Conservation (phyloP, 2,113 vertebrate genomes). For the Oryzias melastigma region DNA sequence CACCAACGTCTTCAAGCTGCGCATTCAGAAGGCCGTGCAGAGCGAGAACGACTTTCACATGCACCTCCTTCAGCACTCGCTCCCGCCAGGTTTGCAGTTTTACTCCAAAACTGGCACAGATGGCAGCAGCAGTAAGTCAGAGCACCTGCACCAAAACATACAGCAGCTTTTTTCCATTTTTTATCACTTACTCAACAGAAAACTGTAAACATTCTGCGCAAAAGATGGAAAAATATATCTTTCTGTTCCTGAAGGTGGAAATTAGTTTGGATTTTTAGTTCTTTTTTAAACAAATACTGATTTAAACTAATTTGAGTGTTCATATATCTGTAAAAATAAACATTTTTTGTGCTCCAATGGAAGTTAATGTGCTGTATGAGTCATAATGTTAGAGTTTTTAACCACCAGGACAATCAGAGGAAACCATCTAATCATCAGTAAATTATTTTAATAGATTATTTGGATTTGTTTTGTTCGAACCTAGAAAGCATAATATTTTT, state of each 20-base stretch:
- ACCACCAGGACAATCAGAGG: too few relatives aligned
- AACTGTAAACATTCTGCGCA: neutral
- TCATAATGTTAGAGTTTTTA: too few relatives aligned
- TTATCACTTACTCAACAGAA: neutral
- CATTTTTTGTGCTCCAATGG: too few relatives aligned
- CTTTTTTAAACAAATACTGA: too few relatives aligned
- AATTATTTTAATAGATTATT: too few relatives aligned
- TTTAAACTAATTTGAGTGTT: too few relatives aligned
- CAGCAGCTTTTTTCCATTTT: slow-evolving; percentile 9
- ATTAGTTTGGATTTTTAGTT: too few relatives aligned
- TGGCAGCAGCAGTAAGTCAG: slow-evolving; percentile 63
- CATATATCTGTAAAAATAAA: too few relatives aligned
- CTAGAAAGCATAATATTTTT: neutral
- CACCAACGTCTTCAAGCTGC: slow-evolving; percentile 79
- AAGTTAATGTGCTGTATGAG: too few relatives aligned
- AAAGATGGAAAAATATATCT: neutral
- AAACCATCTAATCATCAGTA: too few relatives aligned
- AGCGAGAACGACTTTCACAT: slow-evolving; percentile 78
- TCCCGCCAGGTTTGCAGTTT: slow-evolving; percentile 76
- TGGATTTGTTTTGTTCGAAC: too few relatives aligned
- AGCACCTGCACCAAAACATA: slow-evolving; percentile 4
- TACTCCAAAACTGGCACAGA: slow-evolving; percentile 75
- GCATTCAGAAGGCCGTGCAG: slow-evolving; percentile 77
- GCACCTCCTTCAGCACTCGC: slow-evolving; percentile 79
- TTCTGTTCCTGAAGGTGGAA: neutral